Percentiles rank a stretch among this genome's conserved stretches.
These are phyloP conservation scores for Stegodyphus mimosarum DNA, from an alignment of 1,140 invertebrate species.

Conservation along the genomic window DNA sequence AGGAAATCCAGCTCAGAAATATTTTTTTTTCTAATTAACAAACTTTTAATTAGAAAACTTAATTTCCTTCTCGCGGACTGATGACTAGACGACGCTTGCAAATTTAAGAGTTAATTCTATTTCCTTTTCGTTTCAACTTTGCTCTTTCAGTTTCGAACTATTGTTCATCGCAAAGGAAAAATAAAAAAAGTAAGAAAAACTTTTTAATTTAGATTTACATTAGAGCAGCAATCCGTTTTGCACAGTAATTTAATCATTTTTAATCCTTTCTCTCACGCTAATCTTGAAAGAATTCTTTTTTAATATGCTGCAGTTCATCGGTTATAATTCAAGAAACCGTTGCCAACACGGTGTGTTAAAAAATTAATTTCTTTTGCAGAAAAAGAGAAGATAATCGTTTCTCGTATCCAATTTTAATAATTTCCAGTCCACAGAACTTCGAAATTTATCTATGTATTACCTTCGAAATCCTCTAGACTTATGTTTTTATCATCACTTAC, in stretches of 20 bases:
- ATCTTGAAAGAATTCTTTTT: conserved; percentile 1
- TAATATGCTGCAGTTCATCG: neutral
- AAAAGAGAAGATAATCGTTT: too few relatives aligned
- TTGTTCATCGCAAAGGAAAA: conserved; percentile 1
- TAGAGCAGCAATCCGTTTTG: neutral
- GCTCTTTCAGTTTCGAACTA: neutral
- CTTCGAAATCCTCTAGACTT: too few relatives aligned
- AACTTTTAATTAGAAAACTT: conserved; percentile 54
- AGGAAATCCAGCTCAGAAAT: neutral
- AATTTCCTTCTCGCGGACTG: neutral
- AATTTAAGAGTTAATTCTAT: conserved; percentile 34
- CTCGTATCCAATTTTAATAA: too few relatives aligned
- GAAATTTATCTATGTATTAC: too few relatives aligned
- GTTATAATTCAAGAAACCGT: too few relatives aligned
- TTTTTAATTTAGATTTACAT: too few relatives aligned
- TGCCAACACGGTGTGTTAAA: too few relatives aligned
- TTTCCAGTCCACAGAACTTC: too few relatives aligned
- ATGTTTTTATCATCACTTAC: too few relatives aligned
- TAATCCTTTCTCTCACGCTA: neutral
- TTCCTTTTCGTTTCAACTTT: neutral
- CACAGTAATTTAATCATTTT: conserved; percentile 4
- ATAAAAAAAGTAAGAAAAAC: too few relatives aligned
- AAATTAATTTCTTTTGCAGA: too few relatives aligned
- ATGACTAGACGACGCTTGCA: neutral
- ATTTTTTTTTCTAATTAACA: conserved; percentile 14